Evolutionary conservation across 2,888 invertebrate genomes (phyloP).

Genomic region (Acanthoscelides obtectus): DNA sequence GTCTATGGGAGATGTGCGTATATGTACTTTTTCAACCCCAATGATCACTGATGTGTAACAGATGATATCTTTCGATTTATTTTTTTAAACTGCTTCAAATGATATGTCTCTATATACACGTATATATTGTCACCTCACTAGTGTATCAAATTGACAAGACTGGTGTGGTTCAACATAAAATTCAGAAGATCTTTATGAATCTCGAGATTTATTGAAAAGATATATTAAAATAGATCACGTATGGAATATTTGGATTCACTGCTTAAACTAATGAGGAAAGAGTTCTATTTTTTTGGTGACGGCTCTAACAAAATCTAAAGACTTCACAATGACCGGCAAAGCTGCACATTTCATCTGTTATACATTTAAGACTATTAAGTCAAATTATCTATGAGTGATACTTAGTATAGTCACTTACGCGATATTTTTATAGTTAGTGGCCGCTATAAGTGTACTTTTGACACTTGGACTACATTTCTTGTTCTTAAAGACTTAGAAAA

Average conservation of each 20-base stretch:
- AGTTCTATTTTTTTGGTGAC: not conserved
- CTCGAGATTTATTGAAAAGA: too few species aligned
- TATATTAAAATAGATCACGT: too few species aligned
- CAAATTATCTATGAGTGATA: not conserved
- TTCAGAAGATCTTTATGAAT: too few species aligned
- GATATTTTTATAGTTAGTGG: not conserved
- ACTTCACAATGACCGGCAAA: not conserved
- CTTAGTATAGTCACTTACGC: not conserved
- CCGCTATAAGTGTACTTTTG: not conserved
- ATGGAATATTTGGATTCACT: too few species aligned
- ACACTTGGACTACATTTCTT: not conserved
- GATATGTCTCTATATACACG: not conserved
- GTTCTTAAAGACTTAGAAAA: not conserved
- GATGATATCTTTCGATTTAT: not conserved
- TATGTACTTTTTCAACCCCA: constrained; percentile 14
- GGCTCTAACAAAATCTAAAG: not conserved
- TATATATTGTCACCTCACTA: not conserved
- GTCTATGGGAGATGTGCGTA: constrained; percentile 45
- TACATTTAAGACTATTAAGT: not conserved
- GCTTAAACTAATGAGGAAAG: too few species aligned
- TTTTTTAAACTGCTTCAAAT: not conserved
- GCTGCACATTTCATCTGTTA: not conserved
- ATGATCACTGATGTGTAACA: not conserved
- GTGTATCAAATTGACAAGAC: not conserved
- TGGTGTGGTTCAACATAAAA: not conserved